These are phyloP conservation scores for Cyprinodon diabolis DNA, from an alignment of 2,797 vertebrate genomes.

Conservation along the genomic window DNA sequence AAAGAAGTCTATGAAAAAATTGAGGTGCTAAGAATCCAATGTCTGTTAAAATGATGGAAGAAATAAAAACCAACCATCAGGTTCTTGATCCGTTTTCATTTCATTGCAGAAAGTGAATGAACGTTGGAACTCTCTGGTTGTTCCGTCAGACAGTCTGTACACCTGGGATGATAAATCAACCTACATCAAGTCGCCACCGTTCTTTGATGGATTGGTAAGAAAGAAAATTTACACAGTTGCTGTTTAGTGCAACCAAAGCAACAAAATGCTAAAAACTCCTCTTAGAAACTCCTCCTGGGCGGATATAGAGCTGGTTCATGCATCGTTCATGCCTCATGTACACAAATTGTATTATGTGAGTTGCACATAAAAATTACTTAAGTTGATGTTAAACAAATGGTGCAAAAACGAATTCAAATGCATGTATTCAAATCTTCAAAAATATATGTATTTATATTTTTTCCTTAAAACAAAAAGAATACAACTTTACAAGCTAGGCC, in stretches of 20 bases:
- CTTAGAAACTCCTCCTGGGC: no score
- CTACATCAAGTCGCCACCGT: slow-evolving; percentile 97
- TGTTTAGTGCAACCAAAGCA: not conserved
- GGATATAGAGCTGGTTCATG: no score
- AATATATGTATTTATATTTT: no score
- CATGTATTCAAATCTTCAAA: no score
- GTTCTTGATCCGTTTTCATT: not conserved
- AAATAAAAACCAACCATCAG: not conserved
- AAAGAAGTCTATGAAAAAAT: slow-evolving; percentile 97
- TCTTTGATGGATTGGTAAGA: slow-evolving; percentile 93
- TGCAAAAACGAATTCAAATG: no score
- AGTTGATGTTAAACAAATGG: no score
- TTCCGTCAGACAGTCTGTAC: slow-evolving; percentile 90
- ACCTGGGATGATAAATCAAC: slow-evolving; percentile 94
- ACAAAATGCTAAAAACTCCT: no score
- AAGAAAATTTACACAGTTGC: not conserved
- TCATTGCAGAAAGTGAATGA: slow-evolving; percentile 89
- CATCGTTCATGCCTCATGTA: no score
- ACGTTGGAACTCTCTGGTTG: slow-evolving; percentile 91
- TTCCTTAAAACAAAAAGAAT: no score
- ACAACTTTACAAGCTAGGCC: no score
- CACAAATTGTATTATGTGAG: no score
- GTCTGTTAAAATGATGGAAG: not conserved
- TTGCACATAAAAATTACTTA: no score
- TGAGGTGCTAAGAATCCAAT: slow-evolving; percentile 80